Percentiles rank a stretch among this genome's conserved stretches.
Conservation (phyloP, 2,797 vertebrate species). For the Geotrypetes seraphini region DNA sequence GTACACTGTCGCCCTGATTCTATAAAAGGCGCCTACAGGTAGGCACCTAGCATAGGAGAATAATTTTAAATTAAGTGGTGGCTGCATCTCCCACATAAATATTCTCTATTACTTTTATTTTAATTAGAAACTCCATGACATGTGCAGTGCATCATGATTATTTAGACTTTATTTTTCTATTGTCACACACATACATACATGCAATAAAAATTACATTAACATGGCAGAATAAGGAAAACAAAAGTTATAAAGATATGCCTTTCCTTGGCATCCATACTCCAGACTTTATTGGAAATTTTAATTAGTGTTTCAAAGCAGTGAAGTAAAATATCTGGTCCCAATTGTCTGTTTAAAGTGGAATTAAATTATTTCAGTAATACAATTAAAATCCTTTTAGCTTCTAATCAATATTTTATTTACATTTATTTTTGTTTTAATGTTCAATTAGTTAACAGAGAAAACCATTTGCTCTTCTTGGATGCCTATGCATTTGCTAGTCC, state of each 20-base stretch:
- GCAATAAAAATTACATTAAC: too few relatives aligned
- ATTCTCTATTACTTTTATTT: too few relatives aligned
- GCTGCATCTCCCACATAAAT: too few relatives aligned
- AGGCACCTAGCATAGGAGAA: too few relatives aligned
- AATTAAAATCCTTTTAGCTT: constrained; percentile 58
- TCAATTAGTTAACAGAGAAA: constrained; percentile 26
- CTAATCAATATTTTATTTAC: constrained; percentile 61
- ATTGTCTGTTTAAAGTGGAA: constrained; percentile 47
- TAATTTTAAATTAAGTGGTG: too few relatives aligned
- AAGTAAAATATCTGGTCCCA: constrained; percentile 39
- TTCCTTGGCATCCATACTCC: constrained; percentile 35
- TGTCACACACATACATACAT: too few relatives aligned
- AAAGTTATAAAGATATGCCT: constrained; percentile 29
- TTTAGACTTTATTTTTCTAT: too few relatives aligned
- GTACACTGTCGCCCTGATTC: too few relatives aligned
- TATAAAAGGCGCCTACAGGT: too few relatives aligned
- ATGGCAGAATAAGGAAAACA: constrained; percentile 22
- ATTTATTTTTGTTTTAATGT: constrained; percentile 36
- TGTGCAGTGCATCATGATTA: too few relatives aligned
- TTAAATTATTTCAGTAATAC: constrained; percentile 58
- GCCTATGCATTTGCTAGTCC: too few relatives aligned
- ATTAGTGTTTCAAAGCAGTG: constrained; percentile 39
- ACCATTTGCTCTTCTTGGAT: constrained; percentile 22
- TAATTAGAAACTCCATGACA: too few relatives aligned
- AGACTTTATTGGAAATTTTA: constrained; percentile 48